phyloP scores from a whole-genome alignment of 1,140 invertebrate genomes.

The Heliconius melpomene region DNA sequence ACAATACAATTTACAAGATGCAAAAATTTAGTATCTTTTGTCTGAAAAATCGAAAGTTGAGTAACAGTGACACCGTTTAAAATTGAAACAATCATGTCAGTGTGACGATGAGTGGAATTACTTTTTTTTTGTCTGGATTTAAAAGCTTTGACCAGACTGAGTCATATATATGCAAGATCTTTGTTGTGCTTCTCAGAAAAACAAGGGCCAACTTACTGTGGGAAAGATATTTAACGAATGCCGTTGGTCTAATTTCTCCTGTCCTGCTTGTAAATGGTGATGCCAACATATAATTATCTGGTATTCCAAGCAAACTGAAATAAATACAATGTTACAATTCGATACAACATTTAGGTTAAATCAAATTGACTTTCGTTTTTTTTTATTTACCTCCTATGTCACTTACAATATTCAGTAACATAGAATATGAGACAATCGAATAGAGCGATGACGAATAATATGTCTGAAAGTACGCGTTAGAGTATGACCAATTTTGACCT shows the following conservation, averaged over 20 bases:
- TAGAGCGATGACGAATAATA: constrained; percentile 32
- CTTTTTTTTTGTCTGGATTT: constrained; percentile 57
- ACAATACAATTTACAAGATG: neutral
- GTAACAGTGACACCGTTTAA: constrained; percentile 20
- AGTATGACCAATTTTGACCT: constrained; percentile 72
- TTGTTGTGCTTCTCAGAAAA: constrained; percentile 78
- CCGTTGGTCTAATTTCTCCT: constrained; percentile 78
- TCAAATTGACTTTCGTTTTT: neutral
- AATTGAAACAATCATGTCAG: constrained; percentile 22
- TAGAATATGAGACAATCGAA: constrained; percentile 26
- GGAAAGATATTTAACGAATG: constrained; percentile 75
- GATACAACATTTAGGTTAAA: neutral
- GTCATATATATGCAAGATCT: constrained; percentile 74
- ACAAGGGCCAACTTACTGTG: constrained; percentile 66
- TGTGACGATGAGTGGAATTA: constrained; percentile 34
- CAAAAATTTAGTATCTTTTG: neutral
- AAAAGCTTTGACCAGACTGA: constrained; percentile 59
- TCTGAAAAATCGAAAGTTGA: constrained; percentile 15
- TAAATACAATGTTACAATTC: neutral
- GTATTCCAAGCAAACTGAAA: neutral
- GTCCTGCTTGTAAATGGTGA: constrained; percentile 59
- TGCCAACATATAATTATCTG: constrained; percentile 51
- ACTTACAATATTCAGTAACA: neutral
- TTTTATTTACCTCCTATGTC: neutral
- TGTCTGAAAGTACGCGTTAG: constrained; percentile 26